A percentile compares a stretch with the other conserved stretches of the same genome.
phyloP scores from a whole-genome alignment of 2,113 vertebrate genomes.

The Romanogobio albipinnatus region DNA sequence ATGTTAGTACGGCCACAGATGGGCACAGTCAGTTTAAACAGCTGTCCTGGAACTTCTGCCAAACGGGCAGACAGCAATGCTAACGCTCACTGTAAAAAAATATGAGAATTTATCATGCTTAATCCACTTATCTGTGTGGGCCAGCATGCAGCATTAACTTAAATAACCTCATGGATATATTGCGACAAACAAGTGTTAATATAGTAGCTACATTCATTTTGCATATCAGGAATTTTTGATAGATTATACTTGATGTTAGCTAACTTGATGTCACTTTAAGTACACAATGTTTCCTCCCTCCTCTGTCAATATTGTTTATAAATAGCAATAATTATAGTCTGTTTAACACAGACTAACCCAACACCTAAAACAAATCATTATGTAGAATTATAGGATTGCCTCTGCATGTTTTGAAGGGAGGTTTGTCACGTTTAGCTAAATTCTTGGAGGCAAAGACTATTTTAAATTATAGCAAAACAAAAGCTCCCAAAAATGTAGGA shows the following conservation, averaged over 20 bases:
- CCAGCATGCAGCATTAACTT: constrained; percentile 37
- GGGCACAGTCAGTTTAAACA: constrained; percentile 58
- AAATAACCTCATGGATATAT: constrained; percentile 26
- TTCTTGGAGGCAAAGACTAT: not conserved
- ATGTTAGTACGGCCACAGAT: constrained; percentile 55
- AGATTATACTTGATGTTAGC: not conserved
- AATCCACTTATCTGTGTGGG: constrained; percentile 40
- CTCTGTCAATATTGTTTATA: not conserved
- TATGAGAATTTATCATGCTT: constrained; percentile 29
- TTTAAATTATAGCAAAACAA: not conserved
- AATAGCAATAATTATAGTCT: not conserved
- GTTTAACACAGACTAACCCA: not conserved
- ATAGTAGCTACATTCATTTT: not conserved
- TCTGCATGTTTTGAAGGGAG: not conserved
- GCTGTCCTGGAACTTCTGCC: constrained; percentile 55
- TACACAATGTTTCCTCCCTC: not conserved
- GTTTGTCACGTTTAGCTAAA: not conserved
- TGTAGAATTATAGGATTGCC: not conserved
- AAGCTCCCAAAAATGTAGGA: too few species aligned
- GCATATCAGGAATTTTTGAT: not conserved
- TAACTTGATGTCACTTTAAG: not conserved
- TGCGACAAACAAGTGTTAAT: constrained; percentile 1
- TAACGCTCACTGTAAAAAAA: constrained; percentile 14
- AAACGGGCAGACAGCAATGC: constrained; percentile 36
- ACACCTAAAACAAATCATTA: not conserved